Conservation (phyloP, 2,113 vertebrate species). For the Chamaetylas fuelleborni region DNA sequence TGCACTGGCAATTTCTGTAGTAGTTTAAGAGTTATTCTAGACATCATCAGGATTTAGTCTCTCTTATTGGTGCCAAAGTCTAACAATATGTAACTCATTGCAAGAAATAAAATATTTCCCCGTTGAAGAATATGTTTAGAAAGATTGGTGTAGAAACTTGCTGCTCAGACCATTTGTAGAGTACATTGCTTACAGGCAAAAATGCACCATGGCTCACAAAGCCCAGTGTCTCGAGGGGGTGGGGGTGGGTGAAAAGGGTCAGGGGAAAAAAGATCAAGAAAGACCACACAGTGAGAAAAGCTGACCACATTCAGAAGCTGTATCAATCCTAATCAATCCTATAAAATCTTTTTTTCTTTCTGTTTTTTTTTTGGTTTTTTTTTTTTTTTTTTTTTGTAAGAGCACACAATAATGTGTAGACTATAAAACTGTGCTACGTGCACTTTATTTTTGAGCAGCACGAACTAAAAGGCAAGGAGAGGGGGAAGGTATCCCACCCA, state of each 20-base stretch:
- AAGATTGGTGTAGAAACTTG: neutral
- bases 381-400: neutral
- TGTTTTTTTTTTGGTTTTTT: no score
- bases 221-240: neutral
- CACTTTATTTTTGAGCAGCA: neutral
- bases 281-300: slow-evolving; percentile 65
- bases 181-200: neutral
- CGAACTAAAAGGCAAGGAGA: neutral
- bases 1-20: neutral
- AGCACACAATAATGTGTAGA: neutral
- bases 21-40: neutral
- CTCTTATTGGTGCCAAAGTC: neutral
- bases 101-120: neutral
- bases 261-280: neutral
- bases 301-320: neutral
- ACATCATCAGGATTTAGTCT: neutral
- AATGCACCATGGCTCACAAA: neutral
- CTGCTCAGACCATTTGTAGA: neutral
- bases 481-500: neutral
- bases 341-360: neutral
- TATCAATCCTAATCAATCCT: neutral
- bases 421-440: neutral
- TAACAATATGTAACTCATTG: neutral
- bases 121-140: neutral
- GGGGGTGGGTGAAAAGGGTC: neutral